Percentiles rank a stretch among this genome's conserved stretches.
phyloP scores from a whole-genome alignment of 1,140 invertebrate genomes.

The Pemphigus obesinymphae region DNA sequence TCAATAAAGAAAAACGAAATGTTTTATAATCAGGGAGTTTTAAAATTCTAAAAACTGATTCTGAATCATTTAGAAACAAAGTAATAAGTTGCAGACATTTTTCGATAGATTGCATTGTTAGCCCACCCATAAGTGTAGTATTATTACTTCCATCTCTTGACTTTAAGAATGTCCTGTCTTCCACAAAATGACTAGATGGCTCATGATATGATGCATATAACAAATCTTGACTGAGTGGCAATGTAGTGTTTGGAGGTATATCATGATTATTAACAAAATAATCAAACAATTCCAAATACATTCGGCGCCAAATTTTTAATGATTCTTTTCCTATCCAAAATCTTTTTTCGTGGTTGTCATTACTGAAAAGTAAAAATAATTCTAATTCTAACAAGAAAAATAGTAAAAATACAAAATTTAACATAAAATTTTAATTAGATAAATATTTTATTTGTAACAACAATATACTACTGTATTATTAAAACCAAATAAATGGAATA shows the following conservation, averaged over 20 bases:
- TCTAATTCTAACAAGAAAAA: neutral
- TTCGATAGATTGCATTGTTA: neutral
- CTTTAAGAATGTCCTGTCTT: neutral
- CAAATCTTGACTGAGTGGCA: neutral
- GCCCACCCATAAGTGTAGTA: slow-evolving; percentile 8
- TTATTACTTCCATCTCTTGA: neutral
- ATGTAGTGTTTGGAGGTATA: neutral
- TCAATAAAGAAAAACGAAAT: neutral
- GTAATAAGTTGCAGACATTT: neutral
- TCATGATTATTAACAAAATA: slow-evolving; percentile 24
- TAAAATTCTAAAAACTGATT: slow-evolving; percentile 4
- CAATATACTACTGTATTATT: neutral
- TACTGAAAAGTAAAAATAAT: slow-evolving; percentile 43
- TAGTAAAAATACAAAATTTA: neutral
- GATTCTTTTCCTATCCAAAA: slow-evolving; percentile 47
- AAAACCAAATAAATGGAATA: neutral
- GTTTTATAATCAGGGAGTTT: neutral
- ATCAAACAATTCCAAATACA: slow-evolving; percentile 37
- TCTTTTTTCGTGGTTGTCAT: slow-evolving; percentile 23
- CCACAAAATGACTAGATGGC: neutral
- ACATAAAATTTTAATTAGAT: neutral
- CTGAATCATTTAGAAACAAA: slow-evolving; percentile 5
- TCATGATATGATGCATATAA: neutral
- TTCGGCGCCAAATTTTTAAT: slow-evolving; percentile 45
- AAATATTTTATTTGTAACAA: neutral